These are phyloP conservation scores for Trachelus troglodyta DNA, from an alignment of 2,888 invertebrate genomes.

Conservation along the genomic window DNA sequence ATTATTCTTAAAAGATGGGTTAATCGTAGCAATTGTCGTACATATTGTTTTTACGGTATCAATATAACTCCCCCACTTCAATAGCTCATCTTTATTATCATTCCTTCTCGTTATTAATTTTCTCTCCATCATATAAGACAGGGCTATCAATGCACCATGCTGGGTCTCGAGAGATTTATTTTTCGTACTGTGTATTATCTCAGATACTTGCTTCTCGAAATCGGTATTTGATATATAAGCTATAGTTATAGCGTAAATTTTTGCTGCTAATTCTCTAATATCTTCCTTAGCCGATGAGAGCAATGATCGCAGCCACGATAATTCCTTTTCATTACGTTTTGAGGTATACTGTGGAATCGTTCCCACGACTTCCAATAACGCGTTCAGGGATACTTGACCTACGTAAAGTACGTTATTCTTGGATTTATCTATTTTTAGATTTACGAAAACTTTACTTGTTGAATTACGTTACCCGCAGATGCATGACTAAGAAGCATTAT, in stretches of 20 bases:
- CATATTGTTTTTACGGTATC: slow-evolving; percentile 72
- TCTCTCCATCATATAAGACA: slow-evolving; percentile 78
- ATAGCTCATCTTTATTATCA: slow-evolving; percentile 58
- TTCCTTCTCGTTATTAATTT: slow-evolving; percentile 70
- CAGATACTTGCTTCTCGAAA: slow-evolving; percentile 70
- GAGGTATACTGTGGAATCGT: slow-evolving; percentile 80
- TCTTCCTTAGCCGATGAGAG: slow-evolving; percentile 81
- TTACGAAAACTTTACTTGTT: slow-evolving; percentile 15
- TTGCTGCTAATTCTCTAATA: slow-evolving; percentile 78
- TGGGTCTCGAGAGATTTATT: slow-evolving; percentile 78
- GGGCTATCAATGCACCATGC: slow-evolving; percentile 81
- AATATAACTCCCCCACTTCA: slow-evolving; percentile 72
- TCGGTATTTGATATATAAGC: slow-evolving; percentile 70
- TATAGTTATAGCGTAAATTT: slow-evolving; percentile 80
- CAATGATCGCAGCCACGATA: slow-evolving; percentile 75
- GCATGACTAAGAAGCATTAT: slow-evolving; percentile 75
- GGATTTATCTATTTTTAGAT: neutral
- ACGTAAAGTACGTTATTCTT: slow-evolving; percentile 14
- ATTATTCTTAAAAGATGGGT: neutral
- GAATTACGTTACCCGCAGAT: slow-evolving; percentile 71
- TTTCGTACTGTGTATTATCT: slow-evolving; percentile 68
- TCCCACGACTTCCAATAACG: slow-evolving; percentile 86
- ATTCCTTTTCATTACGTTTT: slow-evolving; percentile 72
- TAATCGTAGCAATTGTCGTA: slow-evolving; percentile 54
- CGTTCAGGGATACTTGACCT: slow-evolving; percentile 77